Conservation (phyloP, 2,113 vertebrate species). For the Proterorhinus semilunaris region DNA sequence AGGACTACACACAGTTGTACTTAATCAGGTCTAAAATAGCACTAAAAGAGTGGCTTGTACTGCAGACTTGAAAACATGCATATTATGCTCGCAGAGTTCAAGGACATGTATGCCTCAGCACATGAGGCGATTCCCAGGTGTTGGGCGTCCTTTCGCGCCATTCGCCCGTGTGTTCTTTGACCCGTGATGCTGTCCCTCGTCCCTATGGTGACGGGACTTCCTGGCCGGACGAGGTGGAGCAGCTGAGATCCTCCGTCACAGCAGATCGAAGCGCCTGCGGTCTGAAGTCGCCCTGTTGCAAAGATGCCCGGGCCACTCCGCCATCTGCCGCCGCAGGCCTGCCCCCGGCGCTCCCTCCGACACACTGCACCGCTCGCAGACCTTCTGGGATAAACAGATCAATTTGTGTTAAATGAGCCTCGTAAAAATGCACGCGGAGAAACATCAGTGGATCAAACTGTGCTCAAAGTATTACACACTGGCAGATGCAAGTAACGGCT, state of each 20-base stretch:
- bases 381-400: constrained; percentile 12
- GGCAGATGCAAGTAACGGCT: constrained; percentile 1
- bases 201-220: constrained; percentile 5
- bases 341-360: background rate
- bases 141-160: constrained; percentile 6
- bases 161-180: background rate
- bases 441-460: constrained; percentile 3
- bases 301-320: constrained; percentile 18
- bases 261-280: constrained; percentile 8
- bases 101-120: background rate
- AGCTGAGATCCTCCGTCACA: constrained; percentile 34
- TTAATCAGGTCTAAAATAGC: too few species aligned
- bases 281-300: constrained; percentile 12
- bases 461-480: background rate
- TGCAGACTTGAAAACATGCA: too few species aligned
- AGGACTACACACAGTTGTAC: too few species aligned
- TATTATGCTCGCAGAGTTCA: background rate
- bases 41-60: too few species aligned
- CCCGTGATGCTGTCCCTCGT: constrained; percentile 10
- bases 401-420: constrained; percentile 7
- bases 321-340: constrained; percentile 48
- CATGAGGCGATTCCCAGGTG: constrained; percentile 5
- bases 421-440: background rate
- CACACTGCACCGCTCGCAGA: constrained; percentile 12
- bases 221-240: background rate